These are phyloP conservation scores for Liparis tanakae DNA, from an alignment of 2,797 vertebrate species.

Conservation along the genomic window DNA sequence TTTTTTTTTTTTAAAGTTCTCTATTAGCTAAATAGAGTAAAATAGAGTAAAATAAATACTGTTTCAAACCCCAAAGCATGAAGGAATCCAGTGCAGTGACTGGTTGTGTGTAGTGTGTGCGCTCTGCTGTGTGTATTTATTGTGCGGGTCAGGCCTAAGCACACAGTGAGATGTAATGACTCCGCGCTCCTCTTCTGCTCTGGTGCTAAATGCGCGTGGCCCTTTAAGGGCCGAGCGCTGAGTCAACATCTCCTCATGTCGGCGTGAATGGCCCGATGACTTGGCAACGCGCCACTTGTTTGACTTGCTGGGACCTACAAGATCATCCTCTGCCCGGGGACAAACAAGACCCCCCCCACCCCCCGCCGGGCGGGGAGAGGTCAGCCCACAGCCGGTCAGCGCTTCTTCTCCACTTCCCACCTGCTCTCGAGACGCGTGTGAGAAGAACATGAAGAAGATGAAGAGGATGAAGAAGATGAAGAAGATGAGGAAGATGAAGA, in stretches of 20 bases:
- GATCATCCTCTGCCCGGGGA: slow-evolving; percentile 79
- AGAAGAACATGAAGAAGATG: too few relatives aligned
- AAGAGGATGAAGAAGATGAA: too few relatives aligned
- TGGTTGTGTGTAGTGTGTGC: background rate
- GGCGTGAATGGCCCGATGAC: slow-evolving; percentile 71
- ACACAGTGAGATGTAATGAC: slow-evolving; percentile 51
- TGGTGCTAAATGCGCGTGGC: slow-evolving; percentile 59
- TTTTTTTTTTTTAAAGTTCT: background rate
- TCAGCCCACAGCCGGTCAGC: slow-evolving; percentile 47
- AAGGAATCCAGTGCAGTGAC: background rate
- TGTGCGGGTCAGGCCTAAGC: slow-evolving; percentile 29
- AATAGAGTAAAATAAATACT: background rate
- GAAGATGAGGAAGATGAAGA: too few relatives aligned
- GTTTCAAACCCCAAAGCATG: background rate
- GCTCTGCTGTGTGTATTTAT: slow-evolving; percentile 27
- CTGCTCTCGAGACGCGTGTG: slow-evolving; percentile 44
- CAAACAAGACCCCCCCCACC: slow-evolving; percentile 72
- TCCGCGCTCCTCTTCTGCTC: slow-evolving; percentile 47
- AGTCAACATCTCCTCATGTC: slow-evolving; percentile 73
- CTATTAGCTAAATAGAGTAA: background rate
- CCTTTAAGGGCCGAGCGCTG: slow-evolving; percentile 58
- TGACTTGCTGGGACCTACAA: slow-evolving; percentile 81
- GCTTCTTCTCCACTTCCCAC: slow-evolving; percentile 29
- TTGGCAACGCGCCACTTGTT: slow-evolving; percentile 81
- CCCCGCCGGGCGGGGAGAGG: slow-evolving; percentile 43